Evolutionary conservation across 2,888 invertebrate genomes (phyloP), one percentile per base, ranked within the genome.

Genomic region (Lingula anatina): DNA sequence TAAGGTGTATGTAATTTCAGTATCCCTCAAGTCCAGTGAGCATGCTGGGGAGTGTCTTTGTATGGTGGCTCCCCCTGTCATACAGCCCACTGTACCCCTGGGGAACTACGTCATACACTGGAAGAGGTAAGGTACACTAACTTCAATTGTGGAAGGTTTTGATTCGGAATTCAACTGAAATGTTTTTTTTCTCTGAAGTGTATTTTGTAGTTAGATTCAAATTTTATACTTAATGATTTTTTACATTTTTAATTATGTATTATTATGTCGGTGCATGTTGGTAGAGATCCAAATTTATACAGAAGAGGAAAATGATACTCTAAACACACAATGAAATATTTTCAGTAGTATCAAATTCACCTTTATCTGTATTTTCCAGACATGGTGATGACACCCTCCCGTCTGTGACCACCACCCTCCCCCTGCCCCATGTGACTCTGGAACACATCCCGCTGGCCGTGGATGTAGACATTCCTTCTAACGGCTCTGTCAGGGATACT

Each of bases 401-500:
- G 0, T 64, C 56, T 37, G 72, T 73, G 15, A 61, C 59, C 18
- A 72, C 71, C 3, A 52, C 59, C 9, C 61, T 77, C 28, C 55
- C 66, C 1, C 62, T 78, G 21, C 78, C 78, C 2, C 59, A 65
- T 2, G 62, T 75, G 5, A 67, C 62, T 44, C 68, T 76, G 21
- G 70, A 70, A 41, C 67, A 68, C 53, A 64, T 76, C 18, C 78
- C 79, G 0, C 62, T 80, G 37, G 71, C 68, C 27, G 68, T 77
- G 24, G 66, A 70, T 37, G 64, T 78, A 49, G 64, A 70, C 41
- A 60, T 78, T 31, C 89, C 89, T n/a, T 85, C 88, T 40, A 84
- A 85, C 53, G 89, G 89, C 4, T 83, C 85, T 66, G 83, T 89
- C 21, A 82, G 86, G 55, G 61, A 61, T 5, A 55, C 71, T 21